Conservation (phyloP, 2,113 vertebrate species). For the Entelurus aequoreus region DNA sequence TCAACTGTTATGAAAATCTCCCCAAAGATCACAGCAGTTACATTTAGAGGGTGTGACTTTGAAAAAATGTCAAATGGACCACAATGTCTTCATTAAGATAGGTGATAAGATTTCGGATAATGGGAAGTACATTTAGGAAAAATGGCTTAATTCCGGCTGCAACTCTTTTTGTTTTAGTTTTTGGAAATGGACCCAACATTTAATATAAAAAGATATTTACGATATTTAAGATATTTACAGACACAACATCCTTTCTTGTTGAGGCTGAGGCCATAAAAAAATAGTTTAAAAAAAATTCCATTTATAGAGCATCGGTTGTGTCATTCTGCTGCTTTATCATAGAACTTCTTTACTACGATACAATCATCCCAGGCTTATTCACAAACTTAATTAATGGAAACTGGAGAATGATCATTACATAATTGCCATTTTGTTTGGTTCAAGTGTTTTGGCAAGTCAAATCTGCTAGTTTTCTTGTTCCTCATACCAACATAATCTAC, state of each 20-base stretch:
- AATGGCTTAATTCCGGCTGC: background rate
- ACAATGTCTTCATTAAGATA: conserved; percentile 3
- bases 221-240: too few relatives aligned
- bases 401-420: too few relatives aligned
- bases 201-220: too few relatives aligned
- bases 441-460: too few relatives aligned
- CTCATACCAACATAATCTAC: too few relatives aligned
- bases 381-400: conserved; percentile 20
- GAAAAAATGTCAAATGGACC: conserved; percentile 22
- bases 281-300: background rate
- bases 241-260: too few relatives aligned
- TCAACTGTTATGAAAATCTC: conserved; percentile 36
- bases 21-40: conserved; percentile 18
- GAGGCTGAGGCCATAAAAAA: too few relatives aligned
- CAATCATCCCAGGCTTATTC: conserved; percentile 7
- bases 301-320: too few relatives aligned
- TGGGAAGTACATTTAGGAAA: background rate
- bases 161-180: background rate
- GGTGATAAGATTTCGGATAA: conserved; percentile 9
- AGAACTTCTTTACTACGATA: background rate
- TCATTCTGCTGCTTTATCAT: background rate
- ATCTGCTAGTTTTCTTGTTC: too few relatives aligned
- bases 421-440: too few relatives aligned
- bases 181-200: background rate
- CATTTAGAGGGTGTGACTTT: conserved; percentile 33